These are phyloP conservation scores for Amiota minor DNA, from an alignment of 2,888 invertebrate genomes.

Conservation along the genomic window DNA sequence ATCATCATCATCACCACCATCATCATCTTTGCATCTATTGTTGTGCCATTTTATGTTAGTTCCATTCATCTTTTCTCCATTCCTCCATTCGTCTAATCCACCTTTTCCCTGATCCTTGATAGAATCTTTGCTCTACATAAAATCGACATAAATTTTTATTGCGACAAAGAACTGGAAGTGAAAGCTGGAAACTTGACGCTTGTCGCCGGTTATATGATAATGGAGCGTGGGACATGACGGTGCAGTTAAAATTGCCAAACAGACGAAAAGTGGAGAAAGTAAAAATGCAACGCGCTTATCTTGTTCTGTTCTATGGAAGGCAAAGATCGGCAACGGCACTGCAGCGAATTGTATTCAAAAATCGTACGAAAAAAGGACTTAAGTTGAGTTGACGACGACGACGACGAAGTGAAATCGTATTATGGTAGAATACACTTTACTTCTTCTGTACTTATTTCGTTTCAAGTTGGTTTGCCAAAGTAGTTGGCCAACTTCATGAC, in stretches of 20 bases:
- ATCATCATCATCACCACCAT: neutral
- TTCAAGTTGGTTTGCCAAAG: neutral
- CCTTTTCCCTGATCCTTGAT: no score
- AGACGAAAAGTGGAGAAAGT: neutral
- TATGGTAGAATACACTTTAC: constrained; percentile 16
- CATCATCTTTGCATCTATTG: neutral
- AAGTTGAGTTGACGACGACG: neutral
- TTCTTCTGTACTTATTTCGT: constrained; percentile 9
- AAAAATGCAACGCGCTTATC: neutral
- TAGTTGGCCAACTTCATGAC: constrained; percentile 3
- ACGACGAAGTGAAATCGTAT: constrained; percentile 5
- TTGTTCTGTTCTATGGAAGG: neutral
- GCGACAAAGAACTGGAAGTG: constrained; percentile 52
- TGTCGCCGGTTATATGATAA: neutral
- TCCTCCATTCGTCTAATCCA: no score
- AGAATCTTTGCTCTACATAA: constrained; percentile 44
- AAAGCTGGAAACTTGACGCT: neutral
- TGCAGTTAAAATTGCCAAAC: constrained; percentile 2
- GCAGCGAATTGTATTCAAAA: no score
- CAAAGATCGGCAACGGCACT: neutral
- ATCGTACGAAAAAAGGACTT: no score
- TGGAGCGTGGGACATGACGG: neutral
- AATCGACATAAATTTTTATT: constrained; percentile 65
- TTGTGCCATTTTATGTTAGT: neutral
- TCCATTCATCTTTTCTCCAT: neutral